These are phyloP conservation scores for Acrobasis repandana DNA, from an alignment of 2,888 invertebrate species.

Conservation along the genomic window DNA sequence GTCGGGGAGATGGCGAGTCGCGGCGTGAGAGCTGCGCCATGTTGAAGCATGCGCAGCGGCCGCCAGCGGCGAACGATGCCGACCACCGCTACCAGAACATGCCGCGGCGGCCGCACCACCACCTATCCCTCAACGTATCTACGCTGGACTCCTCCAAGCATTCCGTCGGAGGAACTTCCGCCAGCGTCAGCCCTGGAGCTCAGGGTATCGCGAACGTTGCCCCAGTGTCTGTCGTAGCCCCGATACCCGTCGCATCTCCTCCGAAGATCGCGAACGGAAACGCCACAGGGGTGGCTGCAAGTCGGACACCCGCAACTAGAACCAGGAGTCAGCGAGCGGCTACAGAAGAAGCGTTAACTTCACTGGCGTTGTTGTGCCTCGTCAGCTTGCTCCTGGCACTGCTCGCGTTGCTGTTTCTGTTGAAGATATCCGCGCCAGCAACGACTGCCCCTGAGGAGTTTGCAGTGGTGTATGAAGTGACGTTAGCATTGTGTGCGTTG, in stretches of 20 bases:
- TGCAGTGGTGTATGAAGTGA: constrained; percentile 95
- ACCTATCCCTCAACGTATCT: constrained; percentile 86
- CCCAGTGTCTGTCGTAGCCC: constrained; percentile 54
- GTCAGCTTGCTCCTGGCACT: constrained; percentile 92
- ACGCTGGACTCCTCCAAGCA: constrained; percentile 87
- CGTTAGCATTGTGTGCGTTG: constrained; percentile 93
- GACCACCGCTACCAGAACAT: constrained; percentile 82
- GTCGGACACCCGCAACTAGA: constrained; percentile 60
- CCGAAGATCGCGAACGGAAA: constrained; percentile 79
- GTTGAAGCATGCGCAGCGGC: constrained; percentile 88
- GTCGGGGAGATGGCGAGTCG: constrained; percentile 72
- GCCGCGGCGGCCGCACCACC: constrained; percentile 83
- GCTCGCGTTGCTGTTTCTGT: constrained; percentile 91
- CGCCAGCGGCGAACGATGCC: constrained; percentile 79
- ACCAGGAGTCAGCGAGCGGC: constrained; percentile 64
- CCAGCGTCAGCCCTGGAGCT: constrained; percentile 82
- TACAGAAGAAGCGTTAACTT: constrained; percentile 90
- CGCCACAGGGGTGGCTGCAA: constrained; percentile 78
- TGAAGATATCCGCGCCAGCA: constrained; percentile 91
- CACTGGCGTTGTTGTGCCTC: constrained; percentile 92
- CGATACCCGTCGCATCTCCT: constrained; percentile 64
- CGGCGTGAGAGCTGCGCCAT: constrained; percentile 78
- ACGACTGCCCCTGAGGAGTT: constrained; percentile 88
- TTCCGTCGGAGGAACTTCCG: constrained; percentile 82
- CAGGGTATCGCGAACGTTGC: constrained; percentile 46